Base-by-base conservation (phyloP, 2,888 invertebrate genomes). In the Orthonychiurus folsomi region DNA sequence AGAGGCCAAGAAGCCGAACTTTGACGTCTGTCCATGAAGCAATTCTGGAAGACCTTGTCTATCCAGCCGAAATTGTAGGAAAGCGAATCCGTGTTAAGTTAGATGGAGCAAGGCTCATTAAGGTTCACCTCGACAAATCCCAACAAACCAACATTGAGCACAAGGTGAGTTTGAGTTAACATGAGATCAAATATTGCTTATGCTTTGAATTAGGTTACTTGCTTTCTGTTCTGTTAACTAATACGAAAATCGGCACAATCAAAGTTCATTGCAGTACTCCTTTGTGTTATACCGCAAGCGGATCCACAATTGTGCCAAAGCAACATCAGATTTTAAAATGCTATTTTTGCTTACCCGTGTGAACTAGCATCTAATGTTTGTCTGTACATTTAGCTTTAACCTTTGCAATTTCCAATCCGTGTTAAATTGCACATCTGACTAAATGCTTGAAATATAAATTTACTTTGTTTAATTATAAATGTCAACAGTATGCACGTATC, bases 81-180 rank as follows among this genome's bases (percentile, higher is more conserved):
- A 97, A 96, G 81, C 85, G 99, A 71, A 94, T 94, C 77, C 85
- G 97, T 73, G 88, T 97, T 66, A 93, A 92, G 80, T 82, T 96
- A 74, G 97, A 99, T 77, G 97, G 97, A 69, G 89, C 93, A 56
- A 89, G 95, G 76, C 83, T 99, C 69, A 92, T 93, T 77, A 99
- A 99, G 82, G 94, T 97, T 73, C 96, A 96, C 79, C 84, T 99
- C 76, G 95, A 96, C 80, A 97, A 96, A 81, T 91, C 88, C 79
- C 95, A 97, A 79, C 96, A 96, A 81, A 97, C 96, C 67, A 96
- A 94, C 74, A 94, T 99, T 80, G 99, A 97, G 83, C 97, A 97
- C 80, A 99, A 99, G 86, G 94, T 95, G 79, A 76, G 56, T 60
- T 48, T 2, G 27, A 18, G 23, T 54, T 24, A 37, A 37, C n/a